These are phyloP conservation scores for Miichthys miiuy DNA, from an alignment of 2,797 vertebrate genomes.

Conservation along the genomic window DNA sequence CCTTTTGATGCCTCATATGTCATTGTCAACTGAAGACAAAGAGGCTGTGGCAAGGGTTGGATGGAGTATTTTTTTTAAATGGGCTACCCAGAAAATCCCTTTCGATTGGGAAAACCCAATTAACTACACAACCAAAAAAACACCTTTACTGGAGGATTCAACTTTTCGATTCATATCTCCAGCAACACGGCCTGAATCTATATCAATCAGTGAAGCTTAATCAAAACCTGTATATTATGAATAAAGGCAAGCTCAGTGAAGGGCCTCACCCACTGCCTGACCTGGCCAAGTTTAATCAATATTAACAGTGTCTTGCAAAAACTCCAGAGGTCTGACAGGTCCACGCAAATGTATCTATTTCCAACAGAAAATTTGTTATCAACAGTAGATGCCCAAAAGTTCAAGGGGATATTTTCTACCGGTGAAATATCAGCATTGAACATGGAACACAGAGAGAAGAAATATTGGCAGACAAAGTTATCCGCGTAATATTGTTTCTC, in stretches of 20 bases:
- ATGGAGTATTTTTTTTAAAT: slow-evolving; percentile 21
- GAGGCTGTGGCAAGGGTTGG: slow-evolving; percentile 25
- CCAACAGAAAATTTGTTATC: neutral
- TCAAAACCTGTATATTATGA: neutral
- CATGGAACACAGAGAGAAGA: neutral
- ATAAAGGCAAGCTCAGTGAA: neutral
- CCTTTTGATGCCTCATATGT: slow-evolving; percentile 31
- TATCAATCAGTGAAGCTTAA: slow-evolving; percentile 2
- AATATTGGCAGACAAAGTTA: neutral
- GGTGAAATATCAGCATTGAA: neutral
- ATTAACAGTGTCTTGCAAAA: neutral
- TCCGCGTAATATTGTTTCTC: too few species aligned
- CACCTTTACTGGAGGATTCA: neutral
- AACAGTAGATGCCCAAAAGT: neutral
- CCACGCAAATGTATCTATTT: neutral
- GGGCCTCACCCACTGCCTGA: neutral
- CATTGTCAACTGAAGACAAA: slow-evolving; percentile 30
- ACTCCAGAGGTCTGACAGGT: neutral
- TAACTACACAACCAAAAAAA: slow-evolving; percentile 15
- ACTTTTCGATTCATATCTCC: neutral
- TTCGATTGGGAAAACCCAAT: slow-evolving; percentile 9
- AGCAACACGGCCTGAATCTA: neutral
- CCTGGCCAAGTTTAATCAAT: neutral
- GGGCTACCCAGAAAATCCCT: slow-evolving; percentile 12
- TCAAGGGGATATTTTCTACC: neutral